A percentile compares a stretch with the other conserved stretches of the same genome.
phyloP scores from a whole-genome alignment of 53 echinoderm and acorn worm species.

The Luidia sarsii region DNA sequence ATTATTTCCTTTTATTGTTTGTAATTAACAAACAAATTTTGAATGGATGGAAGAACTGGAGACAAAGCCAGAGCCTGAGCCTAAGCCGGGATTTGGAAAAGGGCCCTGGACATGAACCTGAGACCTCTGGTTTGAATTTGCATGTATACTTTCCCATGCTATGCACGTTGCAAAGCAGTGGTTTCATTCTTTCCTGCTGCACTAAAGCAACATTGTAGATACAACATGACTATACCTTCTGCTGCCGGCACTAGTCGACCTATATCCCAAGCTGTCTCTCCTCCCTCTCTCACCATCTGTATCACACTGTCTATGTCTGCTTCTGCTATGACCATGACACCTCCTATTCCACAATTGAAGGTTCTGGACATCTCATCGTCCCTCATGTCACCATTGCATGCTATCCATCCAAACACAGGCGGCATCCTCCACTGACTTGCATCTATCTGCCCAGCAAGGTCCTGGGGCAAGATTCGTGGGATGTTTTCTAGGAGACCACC shows the following conservation, averaged over 20 bases:
- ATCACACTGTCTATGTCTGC: conserved; percentile 60
- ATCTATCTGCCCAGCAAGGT: conserved; percentile 81
- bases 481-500: conserved; percentile 97
- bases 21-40: neutral
- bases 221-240: conserved; percentile 24
- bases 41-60: too few species aligned
- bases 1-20: neutral
- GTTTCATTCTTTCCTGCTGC: neutral
- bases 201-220: neutral
- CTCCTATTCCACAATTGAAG: conserved; percentile 97
- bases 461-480: conserved; percentile 78
- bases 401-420: conserved; percentile 96
- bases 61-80: too few species aligned
- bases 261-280: conserved; percentile 75
- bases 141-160: too few species aligned
- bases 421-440: conserved; percentile 85
- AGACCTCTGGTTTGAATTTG: too few species aligned
- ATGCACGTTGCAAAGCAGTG: too few species aligned
- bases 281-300: conserved; percentile 56
- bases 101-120: too few species aligned
- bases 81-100: too few species aligned
- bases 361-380: conserved; percentile 96
- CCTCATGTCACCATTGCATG: conserved; percentile 69
- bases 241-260: conserved; percentile 59
- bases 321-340: conserved; percentile 66